Percentiles rank a stretch among this genome's conserved stretches.
Evolutionary conservation across 2,113 vertebrate species (phyloP).

Genomic region (Chionomys nivalis): DNA sequence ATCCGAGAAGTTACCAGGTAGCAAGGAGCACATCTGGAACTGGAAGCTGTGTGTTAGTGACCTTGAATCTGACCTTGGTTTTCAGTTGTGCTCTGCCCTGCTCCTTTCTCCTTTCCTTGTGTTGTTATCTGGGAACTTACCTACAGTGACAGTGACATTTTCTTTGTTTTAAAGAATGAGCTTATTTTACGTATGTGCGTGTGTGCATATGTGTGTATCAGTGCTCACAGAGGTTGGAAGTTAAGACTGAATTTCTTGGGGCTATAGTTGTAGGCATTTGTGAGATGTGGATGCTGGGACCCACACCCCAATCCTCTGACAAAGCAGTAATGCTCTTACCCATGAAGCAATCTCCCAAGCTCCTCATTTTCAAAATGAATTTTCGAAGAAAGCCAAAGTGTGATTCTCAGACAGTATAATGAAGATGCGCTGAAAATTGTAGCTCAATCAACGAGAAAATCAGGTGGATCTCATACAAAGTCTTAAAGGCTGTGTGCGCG

Average conservation of each 20-base stretch:
- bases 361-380: not conserved
- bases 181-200: not conserved
- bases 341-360: not conserved
- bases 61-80: not conserved
- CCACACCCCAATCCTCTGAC: not conserved
- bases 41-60: not conserved
- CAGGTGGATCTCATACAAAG: not conserved
- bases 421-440: not conserved
- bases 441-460: not conserved
- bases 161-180: not conserved
- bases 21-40: not conserved
- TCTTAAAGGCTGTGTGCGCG: not conserved
- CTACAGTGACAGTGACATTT: not conserved
- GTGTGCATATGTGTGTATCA: not conserved
- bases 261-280: not conserved
- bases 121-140: not conserved
- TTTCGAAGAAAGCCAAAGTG: not conserved
- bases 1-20: not conserved
- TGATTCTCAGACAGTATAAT: not conserved
- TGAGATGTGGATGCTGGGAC: not conserved
- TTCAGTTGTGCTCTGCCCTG: fast-evolving
- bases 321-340: too few species aligned
- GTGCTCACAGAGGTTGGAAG: not conserved
- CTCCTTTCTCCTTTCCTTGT: not conserved
- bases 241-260: not conserved